Percentiles rank a stretch among this genome's conserved stretches.
Evolutionary conservation across 2,888 invertebrate species (phyloP).

Genomic region (Phengaris arion): DNA sequence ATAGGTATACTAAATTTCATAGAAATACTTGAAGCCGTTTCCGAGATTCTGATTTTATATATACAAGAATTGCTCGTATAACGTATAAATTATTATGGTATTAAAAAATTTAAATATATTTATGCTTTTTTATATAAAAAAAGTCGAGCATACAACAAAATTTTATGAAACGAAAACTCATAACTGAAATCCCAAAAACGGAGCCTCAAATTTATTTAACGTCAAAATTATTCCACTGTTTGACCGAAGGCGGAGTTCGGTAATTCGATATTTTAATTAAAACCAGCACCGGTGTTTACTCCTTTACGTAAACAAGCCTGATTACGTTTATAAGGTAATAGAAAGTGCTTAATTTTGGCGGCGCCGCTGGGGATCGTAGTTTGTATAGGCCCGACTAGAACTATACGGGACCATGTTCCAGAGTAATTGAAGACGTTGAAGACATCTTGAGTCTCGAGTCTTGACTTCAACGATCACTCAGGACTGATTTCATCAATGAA

Average conservation of each 20-base stretch:
- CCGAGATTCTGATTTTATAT: too few species aligned
- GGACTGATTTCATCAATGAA: not conserved
- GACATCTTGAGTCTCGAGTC: not conserved
- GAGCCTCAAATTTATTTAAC: conserved; percentile 5
- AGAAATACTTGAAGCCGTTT: too few species aligned
- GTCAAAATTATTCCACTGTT: conserved; percentile 13
- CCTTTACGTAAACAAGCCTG: conserved; percentile 5
- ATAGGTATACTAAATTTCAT: too few species aligned
- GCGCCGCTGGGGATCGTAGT: not conserved
- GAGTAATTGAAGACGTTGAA: not conserved
- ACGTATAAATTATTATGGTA: not conserved
- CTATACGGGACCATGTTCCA: too few species aligned
- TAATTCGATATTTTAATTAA: conserved; percentile 15
- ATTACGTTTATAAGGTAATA: conserved; percentile 12
- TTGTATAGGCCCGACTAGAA: too few species aligned
- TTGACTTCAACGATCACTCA: not conserved
- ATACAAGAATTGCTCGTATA: too few species aligned
- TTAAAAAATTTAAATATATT: too few species aligned
- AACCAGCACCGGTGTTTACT: conserved; percentile 7
- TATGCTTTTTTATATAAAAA: not conserved
- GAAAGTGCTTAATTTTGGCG: not conserved
- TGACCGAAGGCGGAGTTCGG: conserved; percentile 9
- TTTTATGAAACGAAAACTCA: conserved; percentile 1
- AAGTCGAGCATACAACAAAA: not conserved
- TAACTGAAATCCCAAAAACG: conserved; percentile 8